A percentile compares a stretch with the other conserved stretches of the same genome.
Evolutionary conservation across 1,140 invertebrate genomes (phyloP).

Genomic region (Drosophila truncata): DNA sequence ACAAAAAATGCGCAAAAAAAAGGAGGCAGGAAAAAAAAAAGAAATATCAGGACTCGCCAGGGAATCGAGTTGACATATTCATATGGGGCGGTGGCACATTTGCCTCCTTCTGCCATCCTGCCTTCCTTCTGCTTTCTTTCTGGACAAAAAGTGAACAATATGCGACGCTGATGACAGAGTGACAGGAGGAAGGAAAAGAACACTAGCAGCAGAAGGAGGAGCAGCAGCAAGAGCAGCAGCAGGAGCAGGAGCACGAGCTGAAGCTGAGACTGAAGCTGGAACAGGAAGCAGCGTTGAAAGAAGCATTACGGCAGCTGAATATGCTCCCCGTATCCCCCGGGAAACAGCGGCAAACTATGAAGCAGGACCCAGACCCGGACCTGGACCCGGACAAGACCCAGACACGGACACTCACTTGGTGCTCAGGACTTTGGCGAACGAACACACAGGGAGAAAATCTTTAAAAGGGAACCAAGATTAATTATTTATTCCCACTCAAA

Average conservation of each 20-base stretch:
- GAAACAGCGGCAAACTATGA: conserved; percentile 26
- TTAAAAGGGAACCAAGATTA: neutral
- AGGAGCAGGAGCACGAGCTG: neutral
- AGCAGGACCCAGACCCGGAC: neutral
- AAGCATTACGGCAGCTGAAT: conserved; percentile 66
- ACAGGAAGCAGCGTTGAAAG: conserved; percentile 60
- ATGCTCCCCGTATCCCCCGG: conserved; percentile 59
- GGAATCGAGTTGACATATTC: conserved; percentile 56
- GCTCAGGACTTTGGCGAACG: neutral
- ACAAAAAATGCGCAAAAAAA: conserved; percentile 25
- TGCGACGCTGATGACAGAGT: conserved; percentile 55
- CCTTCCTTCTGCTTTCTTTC: neutral
- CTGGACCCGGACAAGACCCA: conserved; percentile 8
- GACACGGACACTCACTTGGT: conserved; percentile 48
- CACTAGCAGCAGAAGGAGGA: conserved; percentile 6
- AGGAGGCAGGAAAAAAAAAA: conserved; percentile 4
- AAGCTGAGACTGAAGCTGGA: conserved; percentile 1
- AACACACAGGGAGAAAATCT: conserved; percentile 11
- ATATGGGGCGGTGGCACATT: conserved; percentile 26
- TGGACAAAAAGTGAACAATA: conserved; percentile 55
- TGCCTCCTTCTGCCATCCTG: neutral
- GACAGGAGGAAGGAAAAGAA: conserved; percentile 41
- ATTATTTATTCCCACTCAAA: neutral
- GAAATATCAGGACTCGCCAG: conserved; percentile 24
- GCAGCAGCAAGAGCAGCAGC: neutral